Conservation (phyloP, 92 coral and sea anemone species). For the Umimayanthus kanabou region DNA sequence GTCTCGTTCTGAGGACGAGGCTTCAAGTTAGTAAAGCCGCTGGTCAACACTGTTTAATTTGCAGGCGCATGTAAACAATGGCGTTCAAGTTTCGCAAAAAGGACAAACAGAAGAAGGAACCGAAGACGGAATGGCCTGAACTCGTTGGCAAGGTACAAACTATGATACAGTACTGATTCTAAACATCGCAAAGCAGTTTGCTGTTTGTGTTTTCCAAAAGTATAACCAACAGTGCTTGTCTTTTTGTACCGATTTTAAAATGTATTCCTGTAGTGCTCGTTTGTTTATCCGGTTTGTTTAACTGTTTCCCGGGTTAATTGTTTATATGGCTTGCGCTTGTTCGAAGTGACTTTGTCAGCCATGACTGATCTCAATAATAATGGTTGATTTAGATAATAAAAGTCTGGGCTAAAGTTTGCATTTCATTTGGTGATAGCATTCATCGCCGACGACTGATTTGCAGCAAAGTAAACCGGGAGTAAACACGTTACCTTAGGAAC, state of each 20-base stretch:
- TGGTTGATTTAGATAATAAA: not conserved
- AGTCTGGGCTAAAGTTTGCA: not conserved
- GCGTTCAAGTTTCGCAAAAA: constrained; percentile 68
- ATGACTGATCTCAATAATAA: not conserved
- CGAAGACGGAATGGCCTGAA: constrained; percentile 83
- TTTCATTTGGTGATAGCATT: not conserved
- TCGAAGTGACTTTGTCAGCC: not conserved
- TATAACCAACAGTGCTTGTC: not conserved
- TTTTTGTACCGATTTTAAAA: not conserved
- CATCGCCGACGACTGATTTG: not conserved
- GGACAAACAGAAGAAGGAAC: constrained; percentile 51
- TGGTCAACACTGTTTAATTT: not conserved
- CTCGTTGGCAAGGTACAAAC: constrained; percentile 80
- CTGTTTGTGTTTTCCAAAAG: not conserved
- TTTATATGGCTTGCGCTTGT: not conserved
- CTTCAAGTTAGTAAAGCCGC: not conserved
- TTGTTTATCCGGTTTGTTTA: not conserved
- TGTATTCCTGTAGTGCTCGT: not conserved
- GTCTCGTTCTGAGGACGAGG: constrained; percentile 44
- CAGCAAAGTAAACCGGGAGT: not conserved
- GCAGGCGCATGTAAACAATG: constrained; percentile 44
- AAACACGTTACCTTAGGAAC: not conserved
- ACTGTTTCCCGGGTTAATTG: not conserved
- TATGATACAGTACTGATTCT: not conserved
- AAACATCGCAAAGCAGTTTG: not conserved